phyloP scores from a whole-genome alignment of 1,140 invertebrate species.

The Pachypeltis micranthus region DNA sequence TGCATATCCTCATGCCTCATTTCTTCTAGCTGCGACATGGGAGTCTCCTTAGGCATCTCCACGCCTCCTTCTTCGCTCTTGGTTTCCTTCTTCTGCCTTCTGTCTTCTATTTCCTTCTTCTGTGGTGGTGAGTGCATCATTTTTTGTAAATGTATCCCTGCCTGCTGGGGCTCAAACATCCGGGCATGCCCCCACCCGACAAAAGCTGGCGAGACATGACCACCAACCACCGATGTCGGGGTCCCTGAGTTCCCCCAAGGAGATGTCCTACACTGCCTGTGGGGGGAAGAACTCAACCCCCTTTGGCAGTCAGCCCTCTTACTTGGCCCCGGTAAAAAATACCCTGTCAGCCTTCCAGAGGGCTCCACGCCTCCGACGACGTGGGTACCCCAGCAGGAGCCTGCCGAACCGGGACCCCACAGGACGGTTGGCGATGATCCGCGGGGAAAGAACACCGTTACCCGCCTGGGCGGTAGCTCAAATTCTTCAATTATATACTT shows the following conservation, averaged over 20 bases:
- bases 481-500: not conserved
- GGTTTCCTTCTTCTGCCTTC: too few relatives aligned
- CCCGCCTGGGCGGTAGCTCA: not conserved
- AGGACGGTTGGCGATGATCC: not conserved
- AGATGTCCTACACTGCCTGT: conserved; percentile 6
- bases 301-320: too few relatives aligned
- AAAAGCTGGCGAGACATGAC: not conserved
- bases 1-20: too few relatives aligned
- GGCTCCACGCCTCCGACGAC: not conserved
- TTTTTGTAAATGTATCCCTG: too few relatives aligned
- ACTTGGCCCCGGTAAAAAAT: too few relatives aligned
- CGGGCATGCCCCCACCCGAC: conserved; percentile 1
- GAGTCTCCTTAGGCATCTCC: too few relatives aligned
- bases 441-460: not conserved
- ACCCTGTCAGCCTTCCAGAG: too few relatives aligned
- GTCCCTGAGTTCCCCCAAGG: not conserved
- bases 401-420: not conserved
- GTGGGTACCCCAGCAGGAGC: not conserved
- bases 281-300: too few relatives aligned
- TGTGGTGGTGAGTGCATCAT: too few relatives aligned
- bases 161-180: conserved; percentile 6
- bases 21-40: too few relatives aligned
- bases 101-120: too few relatives aligned
- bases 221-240: not conserved
- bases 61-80: too few relatives aligned